Evolutionary conservation across 2,113 vertebrate genomes (phyloP).

Genomic region (Anser cygnoides): DNA sequence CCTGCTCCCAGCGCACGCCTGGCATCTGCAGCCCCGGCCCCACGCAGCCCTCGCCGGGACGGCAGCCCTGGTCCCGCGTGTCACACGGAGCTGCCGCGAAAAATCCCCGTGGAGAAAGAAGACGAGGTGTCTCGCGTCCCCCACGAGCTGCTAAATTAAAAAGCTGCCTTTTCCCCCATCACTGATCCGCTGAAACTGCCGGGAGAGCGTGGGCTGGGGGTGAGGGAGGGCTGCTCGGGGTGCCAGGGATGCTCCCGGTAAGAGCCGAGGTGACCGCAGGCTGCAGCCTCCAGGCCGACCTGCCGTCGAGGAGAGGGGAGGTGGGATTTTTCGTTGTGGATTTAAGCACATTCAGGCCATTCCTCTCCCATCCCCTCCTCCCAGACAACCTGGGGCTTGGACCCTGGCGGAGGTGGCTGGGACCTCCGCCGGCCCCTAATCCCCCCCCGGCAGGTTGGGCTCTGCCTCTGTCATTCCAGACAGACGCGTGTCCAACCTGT

Average conservation of each 20-base stretch:
- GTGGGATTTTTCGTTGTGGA: background rate
- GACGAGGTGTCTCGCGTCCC: background rate
- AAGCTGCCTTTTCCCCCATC: background rate
- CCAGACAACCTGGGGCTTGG: background rate
- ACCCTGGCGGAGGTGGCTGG: background rate
- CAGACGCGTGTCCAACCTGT: background rate
- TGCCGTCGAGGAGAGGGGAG: accelerated
- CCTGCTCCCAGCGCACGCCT: accelerated
- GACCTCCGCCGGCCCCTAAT: background rate
- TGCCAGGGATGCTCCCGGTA: background rate
- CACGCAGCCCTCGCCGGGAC: background rate
- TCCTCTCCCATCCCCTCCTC: background rate
- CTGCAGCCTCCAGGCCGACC: background rate
- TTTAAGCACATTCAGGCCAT: background rate
- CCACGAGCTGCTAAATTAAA: background rate
- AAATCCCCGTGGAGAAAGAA: background rate
- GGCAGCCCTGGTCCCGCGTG: background rate
- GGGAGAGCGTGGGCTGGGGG: background rate
- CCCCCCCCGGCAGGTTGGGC: accelerated
- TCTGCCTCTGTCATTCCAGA: background rate
- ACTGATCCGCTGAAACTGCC: background rate
- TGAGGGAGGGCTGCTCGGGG: background rate
- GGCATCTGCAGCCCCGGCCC: background rate
- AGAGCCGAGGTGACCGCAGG: background rate
- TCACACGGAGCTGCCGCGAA: background rate